Conservation (phyloP, 2,113 vertebrate species). For the Amia ocellicauda region DNA sequence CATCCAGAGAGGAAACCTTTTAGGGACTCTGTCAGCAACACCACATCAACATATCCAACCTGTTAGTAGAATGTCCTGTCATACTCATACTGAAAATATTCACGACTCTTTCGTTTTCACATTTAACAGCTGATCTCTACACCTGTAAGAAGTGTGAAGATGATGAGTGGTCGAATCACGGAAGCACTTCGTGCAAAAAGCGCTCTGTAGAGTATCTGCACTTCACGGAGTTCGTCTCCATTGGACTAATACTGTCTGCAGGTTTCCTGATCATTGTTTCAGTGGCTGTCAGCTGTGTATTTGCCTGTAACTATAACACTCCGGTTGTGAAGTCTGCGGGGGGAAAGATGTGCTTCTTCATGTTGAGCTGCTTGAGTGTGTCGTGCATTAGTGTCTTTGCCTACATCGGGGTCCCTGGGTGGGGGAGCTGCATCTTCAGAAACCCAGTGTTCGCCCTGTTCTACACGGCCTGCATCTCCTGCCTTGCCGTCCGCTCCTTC, state of each 20-base stretch:
- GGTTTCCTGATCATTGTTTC: constrained; percentile 49
- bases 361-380: constrained; percentile 67
- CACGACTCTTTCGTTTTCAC: no score
- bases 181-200: constrained; percentile 64
- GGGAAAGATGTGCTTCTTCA: constrained; percentile 73
- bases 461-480: constrained; percentile 70
- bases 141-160: constrained; percentile 60
- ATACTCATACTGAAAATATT: no score
- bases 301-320: constrained; percentile 61
- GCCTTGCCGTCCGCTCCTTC: constrained; percentile 72
- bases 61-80: no score
- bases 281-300: constrained; percentile 52
- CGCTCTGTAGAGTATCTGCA: constrained; percentile 58
- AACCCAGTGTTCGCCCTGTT: constrained; percentile 57
- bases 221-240: constrained; percentile 52
- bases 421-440: constrained; percentile 54
- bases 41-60: no score
- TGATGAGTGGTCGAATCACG: constrained; percentile 63
- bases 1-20: no score
- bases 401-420: constrained; percentile 65
- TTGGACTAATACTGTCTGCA: constrained; percentile 44
- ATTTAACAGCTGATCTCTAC: constrained; percentile 52
- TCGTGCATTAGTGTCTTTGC: constrained; percentile 63
- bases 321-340: constrained; percentile 82
- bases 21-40: no score